phyloP scores from a whole-genome alignment of 2,113 vertebrate species.

The Genyomyrus donnyi region DNA sequence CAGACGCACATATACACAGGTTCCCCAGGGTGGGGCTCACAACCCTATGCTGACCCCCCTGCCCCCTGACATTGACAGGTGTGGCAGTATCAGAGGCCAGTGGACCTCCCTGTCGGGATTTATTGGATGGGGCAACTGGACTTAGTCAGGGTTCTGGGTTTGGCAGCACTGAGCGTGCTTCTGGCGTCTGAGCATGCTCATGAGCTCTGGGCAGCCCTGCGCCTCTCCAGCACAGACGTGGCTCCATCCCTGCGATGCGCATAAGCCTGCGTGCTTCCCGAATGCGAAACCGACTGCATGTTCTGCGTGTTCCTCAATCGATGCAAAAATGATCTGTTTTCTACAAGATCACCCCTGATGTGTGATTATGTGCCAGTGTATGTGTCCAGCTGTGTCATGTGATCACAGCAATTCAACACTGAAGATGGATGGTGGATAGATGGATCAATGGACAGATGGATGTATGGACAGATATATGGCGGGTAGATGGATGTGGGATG shows the following conservation, averaged over 20 bases:
- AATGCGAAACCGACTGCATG: not conserved
- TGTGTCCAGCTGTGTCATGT: not conserved
- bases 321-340: not conserved
- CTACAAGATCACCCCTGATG: not conserved
- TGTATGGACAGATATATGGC: not conserved
- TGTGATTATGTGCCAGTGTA: not conserved
- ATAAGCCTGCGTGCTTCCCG: not conserved
- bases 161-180: constrained; percentile 31
- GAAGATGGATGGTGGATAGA: not conserved
- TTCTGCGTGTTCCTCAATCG: not conserved
- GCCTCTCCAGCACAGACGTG: not conserved
- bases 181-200: not conserved
- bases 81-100: constrained; percentile 15
- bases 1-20: not conserved
- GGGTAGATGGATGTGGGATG: not conserved
- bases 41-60: constrained; percentile 34
- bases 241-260: not conserved
- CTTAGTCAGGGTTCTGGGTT: constrained; percentile 55
- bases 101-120: constrained; percentile 48
- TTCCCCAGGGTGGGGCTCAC: not conserved
- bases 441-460: not conserved
- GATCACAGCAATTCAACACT: not conserved
- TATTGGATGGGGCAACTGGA: constrained; percentile 47
- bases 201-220: not conserved
- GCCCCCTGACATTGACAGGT: constrained; percentile 50